Evolutionary conservation across 2,797 vertebrate genomes (phyloP).

Genomic region (Oophaga sylvatica): DNA sequence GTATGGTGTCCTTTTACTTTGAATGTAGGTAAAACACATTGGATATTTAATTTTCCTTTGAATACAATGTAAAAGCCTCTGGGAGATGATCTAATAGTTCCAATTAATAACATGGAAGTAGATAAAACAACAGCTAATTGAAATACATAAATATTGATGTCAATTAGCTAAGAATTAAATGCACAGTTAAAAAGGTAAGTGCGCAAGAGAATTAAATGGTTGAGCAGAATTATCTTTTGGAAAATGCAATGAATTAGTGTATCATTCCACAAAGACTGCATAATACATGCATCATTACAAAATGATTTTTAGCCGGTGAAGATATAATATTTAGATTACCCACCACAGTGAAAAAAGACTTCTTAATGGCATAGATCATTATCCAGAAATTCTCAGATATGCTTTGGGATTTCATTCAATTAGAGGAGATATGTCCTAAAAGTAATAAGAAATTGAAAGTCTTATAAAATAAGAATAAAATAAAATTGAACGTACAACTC

Average conservation of each 20-base stretch:
- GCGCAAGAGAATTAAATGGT: slow-evolving; percentile 68
- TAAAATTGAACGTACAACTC: slow-evolving; percentile 42
- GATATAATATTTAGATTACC: slow-evolving; percentile 59
- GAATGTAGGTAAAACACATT: slow-evolving; percentile 19
- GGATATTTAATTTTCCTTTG: slow-evolving; percentile 44
- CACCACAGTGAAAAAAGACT: slow-evolving; percentile 50
- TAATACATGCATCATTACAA: slow-evolving; percentile 64
- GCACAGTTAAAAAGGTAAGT: slow-evolving; percentile 70
- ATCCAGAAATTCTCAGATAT: slow-evolving; percentile 51
- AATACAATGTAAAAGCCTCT: slow-evolving; percentile 65
- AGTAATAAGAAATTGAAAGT: slow-evolving; percentile 40
- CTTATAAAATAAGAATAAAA: slow-evolving; percentile 50
- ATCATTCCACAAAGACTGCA: slow-evolving; percentile 62
- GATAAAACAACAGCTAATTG: slow-evolving; percentile 69
- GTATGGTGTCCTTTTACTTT: not conserved
- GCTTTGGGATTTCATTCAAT: slow-evolving; percentile 53
- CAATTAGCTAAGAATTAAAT: slow-evolving; percentile 74
- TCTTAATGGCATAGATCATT: slow-evolving; percentile 56
- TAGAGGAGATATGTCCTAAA: slow-evolving; percentile 48
- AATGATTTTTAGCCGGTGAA: slow-evolving; percentile 64
- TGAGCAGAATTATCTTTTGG: slow-evolving; percentile 69
- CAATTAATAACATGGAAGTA: slow-evolving; percentile 69
- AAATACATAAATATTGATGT: slow-evolving; percentile 73
- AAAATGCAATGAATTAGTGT: slow-evolving; percentile 64
- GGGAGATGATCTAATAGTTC: slow-evolving; percentile 71